Conservation (phyloP, 64 coral and sea anemone species). For the Anthopleura sola region DNA sequence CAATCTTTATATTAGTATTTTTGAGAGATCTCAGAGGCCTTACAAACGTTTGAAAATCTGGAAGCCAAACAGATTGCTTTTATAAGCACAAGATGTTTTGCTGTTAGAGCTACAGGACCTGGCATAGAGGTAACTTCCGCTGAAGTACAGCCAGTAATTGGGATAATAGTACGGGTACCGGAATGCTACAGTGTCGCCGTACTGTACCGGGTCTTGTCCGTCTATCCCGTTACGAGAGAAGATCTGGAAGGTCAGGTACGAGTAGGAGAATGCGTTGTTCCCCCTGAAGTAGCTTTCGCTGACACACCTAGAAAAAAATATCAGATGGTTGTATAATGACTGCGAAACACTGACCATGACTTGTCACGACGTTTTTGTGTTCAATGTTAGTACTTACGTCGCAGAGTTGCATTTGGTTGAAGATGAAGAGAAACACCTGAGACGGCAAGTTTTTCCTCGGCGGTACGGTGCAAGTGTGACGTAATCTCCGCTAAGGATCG, state of each 20-base stretch:
- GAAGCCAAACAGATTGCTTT: slow-evolving; percentile 21
- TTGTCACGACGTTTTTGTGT: too few relatives aligned
- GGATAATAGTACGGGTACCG: slow-evolving; percentile 5
- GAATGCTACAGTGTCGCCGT: slow-evolving; percentile 49
- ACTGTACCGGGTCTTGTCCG: slow-evolving; percentile 42
- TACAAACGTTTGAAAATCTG: slow-evolving; percentile 64
- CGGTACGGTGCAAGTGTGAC: neutral
- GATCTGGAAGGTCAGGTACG: slow-evolving; percentile 31
- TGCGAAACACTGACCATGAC: too few relatives aligned
- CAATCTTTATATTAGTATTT: too few relatives aligned
- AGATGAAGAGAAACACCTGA: neutral
- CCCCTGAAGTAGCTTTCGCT: slow-evolving; percentile 1
- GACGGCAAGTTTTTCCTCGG: slow-evolving; percentile 2
- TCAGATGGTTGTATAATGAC: too few relatives aligned
- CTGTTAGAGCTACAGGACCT: slow-evolving; percentile 10
- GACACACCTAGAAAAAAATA: neutral
- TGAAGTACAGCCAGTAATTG: slow-evolving; percentile 28
- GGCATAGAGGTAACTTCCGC: slow-evolving; percentile 9
- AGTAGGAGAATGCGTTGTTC: slow-evolving; percentile 16
- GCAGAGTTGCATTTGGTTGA: neutral
- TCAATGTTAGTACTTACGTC: slow-evolving; percentile 1
- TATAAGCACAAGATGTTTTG: slow-evolving; percentile 35
- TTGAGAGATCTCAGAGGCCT: neutral
- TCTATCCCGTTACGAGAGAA: slow-evolving; percentile 34
- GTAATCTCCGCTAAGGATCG: slow-evolving; percentile 39